These are phyloP conservation scores for Apamea monoglypha DNA, from an alignment of 2,888 invertebrate species.

Conservation along the genomic window DNA sequence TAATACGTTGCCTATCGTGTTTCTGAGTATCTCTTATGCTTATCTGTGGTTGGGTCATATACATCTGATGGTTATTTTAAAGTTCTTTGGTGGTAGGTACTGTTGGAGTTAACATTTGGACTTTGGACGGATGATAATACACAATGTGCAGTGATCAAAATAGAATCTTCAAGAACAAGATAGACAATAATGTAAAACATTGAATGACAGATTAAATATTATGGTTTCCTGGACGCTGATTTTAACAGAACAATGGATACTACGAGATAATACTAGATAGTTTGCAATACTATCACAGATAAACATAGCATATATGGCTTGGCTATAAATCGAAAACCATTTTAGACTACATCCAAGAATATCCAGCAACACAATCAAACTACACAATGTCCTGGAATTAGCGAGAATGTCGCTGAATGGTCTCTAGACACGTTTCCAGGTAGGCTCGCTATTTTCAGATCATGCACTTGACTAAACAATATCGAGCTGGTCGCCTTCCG, in stretches of 20 bases:
- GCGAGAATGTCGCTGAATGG: constrained; percentile 51
- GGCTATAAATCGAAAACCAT: constrained; percentile 4
- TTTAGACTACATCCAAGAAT: constrained; percentile 21
- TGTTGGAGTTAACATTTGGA: background rate
- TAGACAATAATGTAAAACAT: background rate
- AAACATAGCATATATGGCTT: background rate
- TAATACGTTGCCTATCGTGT: constrained; percentile 54
- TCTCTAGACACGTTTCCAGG: constrained; percentile 65
- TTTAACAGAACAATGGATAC: constrained; percentile 6
- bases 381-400: constrained; percentile 38
- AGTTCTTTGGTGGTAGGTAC: background rate
- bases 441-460: constrained; percentile 65
- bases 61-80: constrained; percentile 9
- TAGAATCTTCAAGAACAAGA: background rate
- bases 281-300: background rate
- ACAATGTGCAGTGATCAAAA: background rate
- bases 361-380: constrained; percentile 10
- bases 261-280: background rate
- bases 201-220: background rate
- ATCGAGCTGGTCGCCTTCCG: constrained; percentile 44
- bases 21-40: constrained; percentile 44
- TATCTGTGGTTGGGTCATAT: constrained; percentile 33
- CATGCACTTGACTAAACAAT: constrained; percentile 60
- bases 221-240: background rate
- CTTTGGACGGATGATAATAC: background rate